A percentile compares a stretch with the other conserved stretches of the same genome.
phyloP scores from a whole-genome alignment of 2,113 vertebrate species.

The Aptenodytes forsteri region DNA sequence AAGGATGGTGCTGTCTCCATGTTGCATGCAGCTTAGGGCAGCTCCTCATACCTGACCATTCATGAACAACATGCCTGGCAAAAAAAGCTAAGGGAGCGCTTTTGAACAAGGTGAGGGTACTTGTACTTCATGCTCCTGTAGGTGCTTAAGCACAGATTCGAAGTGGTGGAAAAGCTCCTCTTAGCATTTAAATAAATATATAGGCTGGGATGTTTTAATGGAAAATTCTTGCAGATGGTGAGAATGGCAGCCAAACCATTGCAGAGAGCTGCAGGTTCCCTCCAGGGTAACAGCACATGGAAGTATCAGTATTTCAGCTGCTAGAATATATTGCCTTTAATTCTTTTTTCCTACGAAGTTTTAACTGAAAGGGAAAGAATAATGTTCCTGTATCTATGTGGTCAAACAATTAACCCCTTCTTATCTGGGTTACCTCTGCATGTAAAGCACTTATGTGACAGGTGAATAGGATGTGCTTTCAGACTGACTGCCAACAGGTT shows the following conservation, averaged over 20 bases:
- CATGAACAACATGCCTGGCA: not conserved
- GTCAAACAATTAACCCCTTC: not conserved
- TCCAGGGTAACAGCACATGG: not conserved
- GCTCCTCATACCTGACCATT: not conserved
- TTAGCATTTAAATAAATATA: not conserved
- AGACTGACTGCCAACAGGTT: slow-evolving; percentile 1
- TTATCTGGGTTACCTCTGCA: not conserved
- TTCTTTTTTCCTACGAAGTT: not conserved
- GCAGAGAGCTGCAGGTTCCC: not conserved
- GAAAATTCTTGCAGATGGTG: not conserved
- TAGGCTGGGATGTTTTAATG: not conserved
- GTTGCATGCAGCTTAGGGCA: not conserved
- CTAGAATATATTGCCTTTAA: not conserved
- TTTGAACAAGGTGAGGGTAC: not conserved
- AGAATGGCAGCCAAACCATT: not conserved
- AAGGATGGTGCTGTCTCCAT: not conserved
- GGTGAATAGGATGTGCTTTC: not conserved
- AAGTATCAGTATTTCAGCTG: not conserved
- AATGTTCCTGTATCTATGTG: not conserved
- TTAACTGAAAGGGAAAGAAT: not conserved
- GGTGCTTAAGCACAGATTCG: not conserved
- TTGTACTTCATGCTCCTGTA: not conserved
- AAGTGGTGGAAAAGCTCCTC: not conserved
- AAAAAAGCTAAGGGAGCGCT: not conserved
- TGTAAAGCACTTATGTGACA: rapidly evolving